phyloP scores from a whole-genome alignment of 1,140 invertebrate species.

The Mesaphorura yosii region DNA sequence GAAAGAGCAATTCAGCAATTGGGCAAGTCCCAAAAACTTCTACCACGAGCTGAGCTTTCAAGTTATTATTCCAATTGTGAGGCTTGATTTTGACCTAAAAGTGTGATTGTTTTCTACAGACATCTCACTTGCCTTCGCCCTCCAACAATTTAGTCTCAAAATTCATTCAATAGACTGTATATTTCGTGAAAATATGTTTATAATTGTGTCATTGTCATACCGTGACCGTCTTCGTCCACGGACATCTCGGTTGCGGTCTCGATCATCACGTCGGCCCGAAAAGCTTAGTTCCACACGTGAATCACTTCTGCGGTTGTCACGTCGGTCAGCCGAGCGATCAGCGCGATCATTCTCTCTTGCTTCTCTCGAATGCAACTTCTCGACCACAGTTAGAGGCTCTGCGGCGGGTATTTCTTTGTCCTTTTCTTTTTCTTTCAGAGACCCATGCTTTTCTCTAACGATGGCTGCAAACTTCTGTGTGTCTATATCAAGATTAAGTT shows the following conservation, averaged over 20 bases:
- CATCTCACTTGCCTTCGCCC: no score
- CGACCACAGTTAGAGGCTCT: background rate
- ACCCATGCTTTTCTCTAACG: conserved; percentile 25
- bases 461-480: conserved; percentile 32
- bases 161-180: no score
- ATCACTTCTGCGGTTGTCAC: conserved; percentile 10
- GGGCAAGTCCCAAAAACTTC: no score
- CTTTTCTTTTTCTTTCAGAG: conserved; percentile 17
- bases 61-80: no score
- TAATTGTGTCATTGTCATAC: conserved; percentile 4
- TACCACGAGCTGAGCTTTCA: no score
- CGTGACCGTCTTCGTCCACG: conserved; percentile 14
- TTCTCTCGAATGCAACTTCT: conserved; percentile 5
- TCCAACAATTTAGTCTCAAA: no score
- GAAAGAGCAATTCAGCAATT: no score
- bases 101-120: no score
- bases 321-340: background rate
- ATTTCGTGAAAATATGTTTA: no score
- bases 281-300: conserved; percentile 20
- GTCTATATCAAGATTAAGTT: conserved; percentile 27
- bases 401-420: background rate
- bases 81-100: no score
- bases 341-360: conserved; percentile 1
- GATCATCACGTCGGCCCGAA: conserved; percentile 17
- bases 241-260: conserved; percentile 14